Evolutionary conservation across 2,888 invertebrate genomes (phyloP).

Genomic region (Caenorhabditis japonica): DNA sequence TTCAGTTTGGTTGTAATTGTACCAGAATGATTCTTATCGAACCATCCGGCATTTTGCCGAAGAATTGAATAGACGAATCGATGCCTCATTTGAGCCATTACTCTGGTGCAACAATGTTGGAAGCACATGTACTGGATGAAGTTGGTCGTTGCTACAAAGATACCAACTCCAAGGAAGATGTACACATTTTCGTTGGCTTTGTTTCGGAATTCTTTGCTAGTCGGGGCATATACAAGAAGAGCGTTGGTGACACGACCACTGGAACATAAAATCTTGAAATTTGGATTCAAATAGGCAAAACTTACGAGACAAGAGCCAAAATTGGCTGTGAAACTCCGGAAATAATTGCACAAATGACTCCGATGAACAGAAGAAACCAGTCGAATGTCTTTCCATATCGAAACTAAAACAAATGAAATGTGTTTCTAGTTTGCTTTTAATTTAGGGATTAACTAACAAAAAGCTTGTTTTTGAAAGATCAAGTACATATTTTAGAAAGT

Average conservation of each 20-base stretch:
- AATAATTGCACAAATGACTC: conserved; percentile 59
- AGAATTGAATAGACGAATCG: conserved; percentile 64
- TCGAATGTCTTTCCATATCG: conserved; percentile 65
- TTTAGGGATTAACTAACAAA: no score
- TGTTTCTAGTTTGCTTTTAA: background rate
- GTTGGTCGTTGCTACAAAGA: conserved; percentile 62
- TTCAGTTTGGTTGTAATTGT: conserved; percentile 68
- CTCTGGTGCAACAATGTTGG: conserved; percentile 65
- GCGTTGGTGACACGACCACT: conserved; percentile 68
- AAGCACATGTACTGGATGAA: conserved; percentile 72
- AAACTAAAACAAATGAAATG: conserved; percentile 59
- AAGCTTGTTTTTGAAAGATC: background rate
- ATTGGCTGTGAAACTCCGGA: conserved; percentile 67
- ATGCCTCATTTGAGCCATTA: conserved; percentile 65
- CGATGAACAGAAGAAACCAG: conserved; percentile 59
- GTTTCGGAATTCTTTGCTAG: conserved; percentile 58
- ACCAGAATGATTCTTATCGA: conserved; percentile 70
- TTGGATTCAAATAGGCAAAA: background rate
- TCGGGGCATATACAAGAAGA: conserved; percentile 62
- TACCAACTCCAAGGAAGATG: conserved; percentile 70
- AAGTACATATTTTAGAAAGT: background rate
- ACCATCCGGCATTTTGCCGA: conserved; percentile 73
- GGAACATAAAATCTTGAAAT: background rate
- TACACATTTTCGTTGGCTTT: conserved; percentile 69
- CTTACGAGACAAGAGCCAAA: conserved; percentile 63